A percentile compares a stretch with the other conserved stretches of the same genome.
These are phyloP conservation scores for Babylonia areolata DNA, from an alignment of 1,140 invertebrate genomes.

Conservation along the genomic window DNA sequence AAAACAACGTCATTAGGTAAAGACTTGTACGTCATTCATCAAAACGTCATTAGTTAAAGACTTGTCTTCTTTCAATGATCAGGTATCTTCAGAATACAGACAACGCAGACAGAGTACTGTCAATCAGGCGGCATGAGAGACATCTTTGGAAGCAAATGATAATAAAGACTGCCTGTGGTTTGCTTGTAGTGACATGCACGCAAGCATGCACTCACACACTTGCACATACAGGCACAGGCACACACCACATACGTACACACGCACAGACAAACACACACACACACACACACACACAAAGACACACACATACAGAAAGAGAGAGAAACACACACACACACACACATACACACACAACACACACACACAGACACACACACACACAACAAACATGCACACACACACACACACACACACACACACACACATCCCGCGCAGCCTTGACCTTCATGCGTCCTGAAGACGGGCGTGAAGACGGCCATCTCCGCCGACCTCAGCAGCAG, in stretches of 20 bases:
- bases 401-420: conserved; percentile 25
- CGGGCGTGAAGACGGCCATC: conserved; percentile 74
- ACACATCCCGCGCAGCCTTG: conserved; percentile 2
- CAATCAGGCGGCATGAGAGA: too few relatives aligned
- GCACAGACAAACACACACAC: not conserved
- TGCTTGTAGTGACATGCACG: not conserved
- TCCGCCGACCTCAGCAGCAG: conserved; percentile 75
- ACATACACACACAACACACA: conserved; percentile 3
- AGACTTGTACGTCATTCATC: too few relatives aligned
- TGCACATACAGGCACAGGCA: not conserved
- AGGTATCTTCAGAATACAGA: too few relatives aligned
- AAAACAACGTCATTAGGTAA: too few relatives aligned
- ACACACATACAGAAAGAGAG: conserved; percentile 9
- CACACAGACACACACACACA: conserved; percentile 11
- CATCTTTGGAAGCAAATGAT: too few relatives aligned
- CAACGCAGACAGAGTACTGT: too few relatives aligned
- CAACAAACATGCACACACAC: conserved; percentile 18
- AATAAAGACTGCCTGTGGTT: too few relatives aligned
- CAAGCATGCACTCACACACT: not conserved
- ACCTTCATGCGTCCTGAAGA: conserved; percentile 77
- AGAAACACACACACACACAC: not conserved
- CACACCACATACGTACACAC: not conserved
- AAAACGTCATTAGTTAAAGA: too few relatives aligned
- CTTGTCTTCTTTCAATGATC: too few relatives aligned
- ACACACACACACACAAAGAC: conserved; percentile 15